Base-by-base conservation (phyloP, 2,888 invertebrate species). In the Coecobrya sp. region DNA sequence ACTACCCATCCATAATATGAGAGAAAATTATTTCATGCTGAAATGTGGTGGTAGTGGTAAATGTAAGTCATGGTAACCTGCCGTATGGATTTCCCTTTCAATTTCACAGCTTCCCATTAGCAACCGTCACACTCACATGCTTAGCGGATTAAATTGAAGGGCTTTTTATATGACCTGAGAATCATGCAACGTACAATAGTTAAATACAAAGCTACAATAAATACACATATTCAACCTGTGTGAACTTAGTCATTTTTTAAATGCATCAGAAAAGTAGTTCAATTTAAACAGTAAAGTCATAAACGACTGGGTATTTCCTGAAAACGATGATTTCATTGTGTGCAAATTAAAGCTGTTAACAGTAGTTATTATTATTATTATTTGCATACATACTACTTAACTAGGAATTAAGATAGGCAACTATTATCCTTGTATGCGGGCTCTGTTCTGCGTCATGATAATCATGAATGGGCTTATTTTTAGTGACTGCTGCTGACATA, bases 401-500 rank as follows among this genome's bases (percentile, higher is more conserved):
- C 62, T 19, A 62, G 22, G 25, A 62, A 62, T 0, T 22, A 25
- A 5, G 4, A 62, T 2, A 4, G 22, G 7, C 22, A 62, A 11
- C n/a, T 22, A 22, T 19, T 22, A 62, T 8, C n/a, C 62, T 8
- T 2, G 19, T 16, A 55, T 55, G 13, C n/a, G 55, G 55, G 19
- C 55, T 55, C 19, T 55, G 2, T n/a, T 55, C 19, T 55, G 55
- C 5, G 7, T 55, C 19, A 55, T 52, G n/a, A n/a, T n/a, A n/a
- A n/a, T 19, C 62, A 62, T 62, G 7, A 36, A 22, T 25, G 25
- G 8, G 22, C 11, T 3, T 22, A 62, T 25, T 62, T 62, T 62
- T 62, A 25, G 62, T 22, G 22, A 62, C 62, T 62, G 62, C 62
- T 62, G 22, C 62, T 62, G 19, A 19, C 62, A 62, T 62, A 25